These are phyloP conservation scores for Mesodorylaimus sp. DNA, from an alignment of 2,888 invertebrate species.

Conservation along the genomic window DNA sequence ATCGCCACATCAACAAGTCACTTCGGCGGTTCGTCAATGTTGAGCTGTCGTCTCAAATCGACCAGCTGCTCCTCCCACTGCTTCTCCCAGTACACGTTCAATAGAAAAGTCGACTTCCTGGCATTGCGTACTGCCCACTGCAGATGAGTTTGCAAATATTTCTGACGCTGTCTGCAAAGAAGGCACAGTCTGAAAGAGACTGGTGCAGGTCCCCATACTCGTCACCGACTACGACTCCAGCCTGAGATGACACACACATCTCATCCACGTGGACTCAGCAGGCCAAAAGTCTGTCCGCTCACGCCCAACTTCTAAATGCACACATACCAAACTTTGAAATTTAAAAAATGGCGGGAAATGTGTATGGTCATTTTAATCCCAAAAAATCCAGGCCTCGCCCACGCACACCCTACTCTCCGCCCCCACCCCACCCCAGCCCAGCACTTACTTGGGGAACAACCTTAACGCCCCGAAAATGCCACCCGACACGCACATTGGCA, in stretches of 20 bases:
- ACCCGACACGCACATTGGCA: conserved; percentile 88
- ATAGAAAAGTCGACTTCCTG: conserved; percentile 51
- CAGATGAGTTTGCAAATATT: conserved; percentile 55
- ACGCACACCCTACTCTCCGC: too few species aligned
- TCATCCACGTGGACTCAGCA: background rate
- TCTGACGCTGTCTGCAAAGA: conserved; percentile 47
- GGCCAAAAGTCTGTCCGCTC: background rate
- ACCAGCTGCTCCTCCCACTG: conserved; percentile 72
- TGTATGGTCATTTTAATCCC: too few species aligned
- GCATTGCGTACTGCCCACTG: conserved; percentile 72
- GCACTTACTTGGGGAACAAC: conserved; percentile 56
- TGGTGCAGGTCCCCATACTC: background rate
- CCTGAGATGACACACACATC: background rate
- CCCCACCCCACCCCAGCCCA: too few species aligned
- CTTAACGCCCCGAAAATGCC: conserved; percentile 77
- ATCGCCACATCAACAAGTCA: too few species aligned
- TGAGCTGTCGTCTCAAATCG: background rate
- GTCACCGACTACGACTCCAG: background rate
- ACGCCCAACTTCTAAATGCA: too few species aligned
- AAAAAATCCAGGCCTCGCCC: too few species aligned
- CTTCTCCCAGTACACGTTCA: conserved; percentile 76
- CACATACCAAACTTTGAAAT: too few species aligned
- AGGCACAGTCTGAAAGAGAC: conserved; percentile 9
- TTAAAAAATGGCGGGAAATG: too few species aligned
- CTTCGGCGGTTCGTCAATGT: conserved; percentile 5